A percentile compares a stretch with the other conserved stretches of the same genome.
Conservation (phyloP, 2,113 vertebrate species). For the Colaptes auratus region DNA sequence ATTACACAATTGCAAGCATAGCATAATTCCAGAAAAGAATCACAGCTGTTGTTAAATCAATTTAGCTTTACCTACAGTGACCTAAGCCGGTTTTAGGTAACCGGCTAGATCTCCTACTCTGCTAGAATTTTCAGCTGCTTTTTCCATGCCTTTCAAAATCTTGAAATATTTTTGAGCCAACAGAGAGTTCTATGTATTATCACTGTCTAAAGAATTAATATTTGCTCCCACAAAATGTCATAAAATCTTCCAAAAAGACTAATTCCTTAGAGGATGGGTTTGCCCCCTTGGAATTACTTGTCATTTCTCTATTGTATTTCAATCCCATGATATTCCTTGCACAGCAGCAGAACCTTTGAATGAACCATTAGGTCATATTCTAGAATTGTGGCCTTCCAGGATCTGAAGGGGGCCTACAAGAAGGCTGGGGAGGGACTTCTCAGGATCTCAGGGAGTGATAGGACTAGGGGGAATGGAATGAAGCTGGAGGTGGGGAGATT, state of each 20-base stretch:
- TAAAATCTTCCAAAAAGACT: not conserved
- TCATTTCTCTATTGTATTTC: not conserved
- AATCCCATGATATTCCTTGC: not conserved
- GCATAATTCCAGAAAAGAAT: not conserved
- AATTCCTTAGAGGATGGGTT: not conserved
- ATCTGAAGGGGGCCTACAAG: no score
- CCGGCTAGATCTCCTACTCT: not conserved
- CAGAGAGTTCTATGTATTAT: not conserved
- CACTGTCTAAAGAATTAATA: not conserved
- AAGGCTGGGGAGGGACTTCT: no score
- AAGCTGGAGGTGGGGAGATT: no score
- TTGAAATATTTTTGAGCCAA: not conserved
- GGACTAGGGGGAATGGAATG: no score
- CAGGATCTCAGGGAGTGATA: no score
- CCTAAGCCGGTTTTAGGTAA: no score
- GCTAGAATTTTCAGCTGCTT: not conserved
- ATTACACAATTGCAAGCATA: not conserved
- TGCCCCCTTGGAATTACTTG: not conserved
- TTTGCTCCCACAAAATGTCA: not conserved
- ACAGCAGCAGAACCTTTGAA: not conserved
- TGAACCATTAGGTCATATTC: not conserved
- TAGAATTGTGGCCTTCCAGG: no score
- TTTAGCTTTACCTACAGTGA: not conserved
- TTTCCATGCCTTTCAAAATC: not conserved
- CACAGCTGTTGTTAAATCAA: not conserved